Evolutionary conservation across 2,888 invertebrate species (phyloP), one percentile per base, ranked within the genome.

Genomic region (Monochamus alternatus): DNA sequence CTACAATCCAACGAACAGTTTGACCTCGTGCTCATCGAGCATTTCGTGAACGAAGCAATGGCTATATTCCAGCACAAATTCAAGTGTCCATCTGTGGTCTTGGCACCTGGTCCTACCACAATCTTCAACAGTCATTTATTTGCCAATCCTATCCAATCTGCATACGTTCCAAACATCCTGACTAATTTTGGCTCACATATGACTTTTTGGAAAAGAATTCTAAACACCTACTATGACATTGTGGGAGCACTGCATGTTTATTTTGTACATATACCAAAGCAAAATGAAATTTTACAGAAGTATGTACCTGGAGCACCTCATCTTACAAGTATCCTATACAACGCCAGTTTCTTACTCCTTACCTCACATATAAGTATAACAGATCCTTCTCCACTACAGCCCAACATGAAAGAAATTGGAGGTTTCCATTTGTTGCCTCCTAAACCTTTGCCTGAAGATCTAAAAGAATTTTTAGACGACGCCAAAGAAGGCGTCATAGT

Each of bases 371-470:
- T 90, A 63, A 91, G 91, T 83, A 89, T 90, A 66, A 90, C 90
- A 72, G 81, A 87, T 4, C 88, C 91, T 0, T 85, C 88, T 5
- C 92, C 93, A 0, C 88, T 90, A 38, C 88, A 91, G 7, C 92
- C 92, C 0, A 92, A 91, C 82, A 88, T 91, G 75, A 87, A 92
- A 3, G 91, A 92, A 82, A 89, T 93, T 66, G 93, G 92, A 22
- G 92, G 92, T 43, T 84, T 90, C 65, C 92, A 93, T 73, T 78
- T 87, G 3, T 76, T 78, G 68, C 78, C 84, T 22, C 80, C 85
- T 2, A 84, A 86, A 78, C 70, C 79, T 31, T 68, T 88, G 30
- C 86, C 87, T 0, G 75, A 81, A 75, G 91, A 92, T 82, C 83
- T 92, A 0, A 88, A 91, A 86, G 86, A 88, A 12, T 87, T 90